Evolutionary conservation across 1,140 invertebrate genomes (phyloP).

Genomic region (Armadillidium nasatum): DNA sequence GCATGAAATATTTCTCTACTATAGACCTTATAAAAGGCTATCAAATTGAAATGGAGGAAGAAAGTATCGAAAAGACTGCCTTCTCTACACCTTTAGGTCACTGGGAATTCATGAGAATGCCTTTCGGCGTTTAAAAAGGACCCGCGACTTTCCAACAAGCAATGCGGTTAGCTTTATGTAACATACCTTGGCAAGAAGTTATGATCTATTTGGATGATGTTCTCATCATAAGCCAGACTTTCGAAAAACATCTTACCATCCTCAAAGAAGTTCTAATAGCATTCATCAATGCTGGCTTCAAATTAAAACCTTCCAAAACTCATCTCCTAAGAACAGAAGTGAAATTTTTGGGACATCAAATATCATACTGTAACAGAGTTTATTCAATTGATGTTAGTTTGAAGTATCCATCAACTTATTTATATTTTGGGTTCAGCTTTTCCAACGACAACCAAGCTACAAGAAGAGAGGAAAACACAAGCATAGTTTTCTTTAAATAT

Average conservation of each 20-base stretch:
- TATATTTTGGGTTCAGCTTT: too few relatives aligned
- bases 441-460: too few relatives aligned
- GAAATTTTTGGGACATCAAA: too few relatives aligned
- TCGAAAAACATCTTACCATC: neutral
- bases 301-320: too few relatives aligned
- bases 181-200: neutral
- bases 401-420: too few relatives aligned
- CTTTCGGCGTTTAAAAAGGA: neutral
- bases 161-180: neutral
- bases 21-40: neutral
- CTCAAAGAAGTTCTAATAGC: neutral
- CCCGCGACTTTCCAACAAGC: neutral
- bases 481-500: too few relatives aligned
- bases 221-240: neutral
- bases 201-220: neutral
- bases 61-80: neutral
- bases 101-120: neutral
- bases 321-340: too few relatives aligned
- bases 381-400: too few relatives aligned
- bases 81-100: neutral
- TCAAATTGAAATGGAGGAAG: constrained; percentile 1
- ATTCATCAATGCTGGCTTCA: neutral
- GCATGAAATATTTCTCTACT: neutral
- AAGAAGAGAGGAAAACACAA: too few relatives aligned
- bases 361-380: too few relatives aligned